Base-by-base conservation (phyloP, 1,140 invertebrate species). In the Stegodyphus dumicola region DNA sequence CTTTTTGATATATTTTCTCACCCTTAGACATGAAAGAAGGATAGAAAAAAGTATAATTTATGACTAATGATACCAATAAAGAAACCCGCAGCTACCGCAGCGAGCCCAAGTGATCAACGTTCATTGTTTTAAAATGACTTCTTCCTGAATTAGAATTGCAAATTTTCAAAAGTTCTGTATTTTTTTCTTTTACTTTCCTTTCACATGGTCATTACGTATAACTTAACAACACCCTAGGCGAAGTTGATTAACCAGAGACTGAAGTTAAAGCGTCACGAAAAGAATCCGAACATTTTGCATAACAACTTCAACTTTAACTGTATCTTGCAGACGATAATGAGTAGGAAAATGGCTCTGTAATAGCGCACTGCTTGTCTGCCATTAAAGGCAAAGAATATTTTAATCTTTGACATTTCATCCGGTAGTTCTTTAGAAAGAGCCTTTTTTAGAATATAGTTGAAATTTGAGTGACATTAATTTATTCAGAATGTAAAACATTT, bases 201-300 rank as follows among this genome's bases (percentile, higher is more conserved):
- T 11, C n/a, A 11, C 67, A 18, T 10, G 51, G 51, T 74, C 71
- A n/a, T 74, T 74, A 74, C 51, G 13, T 53, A n/a, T 3, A 52
- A 74, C 71, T 74, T 74, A 74, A 74, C 71, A 74, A 74, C 71
- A 74, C 71, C 71, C 71, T n/a, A 6, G 71, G 71, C n/a, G 71
- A 74, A 74, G 71, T 74, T 74, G 71, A 74, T 74, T 74, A 74
- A 33, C 71, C 51, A 52, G 71, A 74, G 49, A 74, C 54, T 74
- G 51, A 54, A 74, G 49, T 74, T 69, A 48, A 54, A 69, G 67
- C 71, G 49, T 11, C 51, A 5, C 15, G n/a, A 74, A 74, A 74
- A 53, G 71, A 53, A 74, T 9, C 6, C 4, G 6, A 7, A 7
- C 52, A 74, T 9, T 74, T 74, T 52, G 71, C 51, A 52, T 53